Percentiles rank a stretch among this genome's conserved stretches.
phyloP scores from a whole-genome alignment of 2,888 invertebrate genomes.

The Sussaba pulchella region DNA sequence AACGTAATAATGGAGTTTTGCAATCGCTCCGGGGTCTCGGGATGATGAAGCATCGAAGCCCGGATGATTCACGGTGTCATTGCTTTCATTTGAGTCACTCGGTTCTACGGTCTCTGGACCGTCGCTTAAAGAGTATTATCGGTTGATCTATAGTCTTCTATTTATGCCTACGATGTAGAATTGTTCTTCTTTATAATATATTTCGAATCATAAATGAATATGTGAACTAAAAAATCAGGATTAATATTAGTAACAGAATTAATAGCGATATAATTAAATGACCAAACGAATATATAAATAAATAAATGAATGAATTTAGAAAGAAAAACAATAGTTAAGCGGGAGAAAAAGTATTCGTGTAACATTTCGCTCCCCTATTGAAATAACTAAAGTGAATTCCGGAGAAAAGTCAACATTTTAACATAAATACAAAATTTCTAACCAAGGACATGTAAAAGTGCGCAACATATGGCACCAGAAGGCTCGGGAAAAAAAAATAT shows the following conservation, averaged over 20 bases:
- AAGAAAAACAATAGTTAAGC: background rate
- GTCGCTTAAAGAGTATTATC: no score
- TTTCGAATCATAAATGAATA: no score
- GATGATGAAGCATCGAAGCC: conserved; percentile 2
- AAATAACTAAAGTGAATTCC: background rate
- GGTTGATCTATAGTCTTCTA: no score
- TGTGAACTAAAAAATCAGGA: no score
- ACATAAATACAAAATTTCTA: background rate
- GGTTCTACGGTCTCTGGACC: no score
- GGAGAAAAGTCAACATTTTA: background rate
- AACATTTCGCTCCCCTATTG: background rate
- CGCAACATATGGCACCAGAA: background rate
- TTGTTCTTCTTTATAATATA: no score
- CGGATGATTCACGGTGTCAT: background rate
- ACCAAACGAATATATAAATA: no score
- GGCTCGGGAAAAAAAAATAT: background rate
- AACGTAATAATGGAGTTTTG: conserved; percentile 31
- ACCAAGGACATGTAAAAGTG: background rate
- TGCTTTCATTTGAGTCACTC: no score
- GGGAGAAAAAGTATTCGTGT: background rate
- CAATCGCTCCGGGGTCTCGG: background rate
- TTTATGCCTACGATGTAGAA: no score
- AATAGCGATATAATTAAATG: no score
- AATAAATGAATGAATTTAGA: background rate
- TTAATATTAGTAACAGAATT: no score